These are phyloP conservation scores for Paracentrotus lividus DNA, from an alignment of 53 echinoderm and acorn worm species.

Conservation along the genomic window DNA sequence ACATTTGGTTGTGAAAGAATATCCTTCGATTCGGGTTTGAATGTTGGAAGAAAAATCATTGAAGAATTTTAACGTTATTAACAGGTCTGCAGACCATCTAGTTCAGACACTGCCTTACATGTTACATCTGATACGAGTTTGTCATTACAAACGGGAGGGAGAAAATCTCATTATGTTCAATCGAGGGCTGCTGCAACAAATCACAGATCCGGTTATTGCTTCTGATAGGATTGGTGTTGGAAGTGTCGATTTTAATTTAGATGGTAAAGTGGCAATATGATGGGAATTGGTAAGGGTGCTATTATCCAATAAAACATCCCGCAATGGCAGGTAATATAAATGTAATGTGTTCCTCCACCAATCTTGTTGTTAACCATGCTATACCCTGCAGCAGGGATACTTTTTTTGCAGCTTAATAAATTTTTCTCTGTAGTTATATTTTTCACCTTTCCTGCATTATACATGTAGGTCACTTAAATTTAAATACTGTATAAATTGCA, in stretches of 20 bases:
- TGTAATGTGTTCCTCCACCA: not conserved
- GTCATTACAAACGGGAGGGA: not conserved
- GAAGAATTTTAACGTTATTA: no score
- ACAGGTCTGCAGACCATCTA: not conserved
- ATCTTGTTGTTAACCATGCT: no score
- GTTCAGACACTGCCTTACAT: not conserved
- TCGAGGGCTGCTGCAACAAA: not conserved
- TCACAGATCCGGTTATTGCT: slow-evolving; percentile 7
- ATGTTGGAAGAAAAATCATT: no score
- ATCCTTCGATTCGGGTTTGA: no score
- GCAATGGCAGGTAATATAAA: slow-evolving; percentile 18
- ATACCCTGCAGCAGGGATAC: no score
- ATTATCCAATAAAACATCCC: not conserved
- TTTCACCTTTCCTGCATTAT: no score
- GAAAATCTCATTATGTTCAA: not conserved
- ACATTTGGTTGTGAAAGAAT: slow-evolving; percentile 1
- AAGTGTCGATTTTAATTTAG: slow-evolving; percentile 22
- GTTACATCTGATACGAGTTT: not conserved
- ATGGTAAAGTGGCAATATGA: slow-evolving; percentile 29
- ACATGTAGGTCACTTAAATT: no score
- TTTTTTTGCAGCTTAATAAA: no score
- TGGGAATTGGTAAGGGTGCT: not conserved
- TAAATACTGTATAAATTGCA: no score
- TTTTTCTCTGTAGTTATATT: no score
- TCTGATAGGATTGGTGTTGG: slow-evolving; percentile 16